Percentiles rank a stretch among this genome's conserved stretches.
phyloP scores from a whole-genome alignment of 2,113 vertebrate genomes.

The Merops nubicus region DNA sequence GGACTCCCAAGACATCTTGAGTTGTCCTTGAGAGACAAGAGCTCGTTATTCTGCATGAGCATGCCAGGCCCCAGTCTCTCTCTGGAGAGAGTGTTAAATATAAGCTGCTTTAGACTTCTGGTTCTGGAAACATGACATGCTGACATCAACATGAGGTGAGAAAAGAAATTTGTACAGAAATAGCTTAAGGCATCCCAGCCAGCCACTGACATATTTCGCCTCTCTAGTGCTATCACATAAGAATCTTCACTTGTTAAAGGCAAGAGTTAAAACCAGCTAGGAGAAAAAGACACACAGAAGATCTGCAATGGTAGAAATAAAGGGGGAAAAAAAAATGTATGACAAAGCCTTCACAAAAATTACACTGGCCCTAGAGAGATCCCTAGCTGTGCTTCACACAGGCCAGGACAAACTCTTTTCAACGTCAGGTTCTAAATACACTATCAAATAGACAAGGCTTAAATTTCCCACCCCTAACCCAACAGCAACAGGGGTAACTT shows the following conservation, averaged over 20 bases:
- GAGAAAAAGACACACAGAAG: background rate
- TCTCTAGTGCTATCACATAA: background rate
- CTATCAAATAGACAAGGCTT: background rate
- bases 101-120: background rate
- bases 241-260: background rate
- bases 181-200: background rate
- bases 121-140: background rate
- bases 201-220: background rate
- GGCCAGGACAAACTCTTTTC: background rate
- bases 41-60: background rate
- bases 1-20: background rate
- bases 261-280: background rate
- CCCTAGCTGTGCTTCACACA: background rate
- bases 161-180: slow-evolving; percentile 16
- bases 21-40: background rate
- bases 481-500: background rate
- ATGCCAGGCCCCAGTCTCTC: background rate
- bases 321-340: background rate
- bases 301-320: background rate
- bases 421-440: background rate
- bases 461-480: background rate
- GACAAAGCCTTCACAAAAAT: background rate
- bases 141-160: background rate
- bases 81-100: background rate
- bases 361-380: background rate